Evolutionary conservation across 2,113 vertebrate genomes (phyloP).

Genomic region (Caretta caretta): DNA sequence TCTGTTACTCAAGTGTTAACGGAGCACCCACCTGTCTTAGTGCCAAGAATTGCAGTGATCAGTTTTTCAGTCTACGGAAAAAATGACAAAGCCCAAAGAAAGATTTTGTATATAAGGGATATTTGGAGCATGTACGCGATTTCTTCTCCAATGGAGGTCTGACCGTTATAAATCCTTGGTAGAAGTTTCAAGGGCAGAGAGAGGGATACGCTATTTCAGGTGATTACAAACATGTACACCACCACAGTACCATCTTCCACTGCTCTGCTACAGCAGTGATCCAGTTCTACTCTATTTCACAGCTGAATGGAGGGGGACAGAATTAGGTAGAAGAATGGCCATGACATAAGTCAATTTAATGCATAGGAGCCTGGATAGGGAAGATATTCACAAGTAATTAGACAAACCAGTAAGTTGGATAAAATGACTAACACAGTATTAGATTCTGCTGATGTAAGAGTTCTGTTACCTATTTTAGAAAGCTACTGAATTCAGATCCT

Average conservation of each 20-base stretch:
- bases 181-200: neutral
- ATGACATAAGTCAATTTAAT: neutral
- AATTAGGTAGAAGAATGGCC: neutral
- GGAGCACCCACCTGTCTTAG: neutral
- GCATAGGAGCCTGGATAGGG: rapidly evolving
- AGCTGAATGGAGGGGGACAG: slow-evolving; percentile 15
- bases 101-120: neutral
- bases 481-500: neutral
- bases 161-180: rapidly evolving
- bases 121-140: neutral
- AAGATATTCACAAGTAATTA: neutral
- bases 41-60: neutral
- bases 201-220: neutral
- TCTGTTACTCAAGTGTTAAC: neutral
- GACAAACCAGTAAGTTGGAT: neutral
- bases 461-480: neutral
- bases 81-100: neutral
- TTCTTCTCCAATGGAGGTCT: neutral
- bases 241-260: neutral
- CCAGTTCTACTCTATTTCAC: neutral
- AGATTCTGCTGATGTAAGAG: neutral
- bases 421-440: neutral
- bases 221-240: neutral
- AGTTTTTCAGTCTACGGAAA: neutral
- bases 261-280: neutral